phyloP scores from a whole-genome alignment of 2,888 invertebrate species.

The Reticulitermes lucifugus region DNA sequence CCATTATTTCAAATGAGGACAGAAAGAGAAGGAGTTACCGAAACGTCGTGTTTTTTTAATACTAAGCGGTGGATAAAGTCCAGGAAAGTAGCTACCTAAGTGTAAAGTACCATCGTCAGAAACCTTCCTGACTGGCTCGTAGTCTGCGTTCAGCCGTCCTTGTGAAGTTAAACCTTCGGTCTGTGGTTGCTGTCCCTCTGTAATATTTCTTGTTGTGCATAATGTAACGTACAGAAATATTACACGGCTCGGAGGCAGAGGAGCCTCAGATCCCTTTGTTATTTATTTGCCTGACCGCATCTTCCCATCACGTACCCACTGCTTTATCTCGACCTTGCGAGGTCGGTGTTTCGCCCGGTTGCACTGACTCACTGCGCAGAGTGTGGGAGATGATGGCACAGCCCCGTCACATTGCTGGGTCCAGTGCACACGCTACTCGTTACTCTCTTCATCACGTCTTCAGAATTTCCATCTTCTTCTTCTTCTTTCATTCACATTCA shows the following conservation, averaged over 20 bases:
- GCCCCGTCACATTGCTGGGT: not conserved
- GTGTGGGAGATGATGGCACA: not conserved
- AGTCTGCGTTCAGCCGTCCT: no score
- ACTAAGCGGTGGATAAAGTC: no score
- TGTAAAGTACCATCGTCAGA: no score
- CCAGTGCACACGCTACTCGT: not conserved
- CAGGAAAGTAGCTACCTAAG: no score
- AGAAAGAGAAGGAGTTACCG: no score
- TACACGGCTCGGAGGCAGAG: not conserved
- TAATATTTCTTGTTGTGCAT: no score
- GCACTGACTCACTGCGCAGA: not conserved
- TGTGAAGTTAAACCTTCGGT: no score
- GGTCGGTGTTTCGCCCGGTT: conserved; percentile 15
- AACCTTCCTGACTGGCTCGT: no score
- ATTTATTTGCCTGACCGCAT: conserved; percentile 13
- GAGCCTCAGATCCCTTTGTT: not conserved
- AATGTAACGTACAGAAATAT: not conserved
- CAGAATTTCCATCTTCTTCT: not conserved
- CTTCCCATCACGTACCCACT: conserved; percentile 20
- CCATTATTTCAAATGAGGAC: no score
- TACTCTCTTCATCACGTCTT: not conserved
- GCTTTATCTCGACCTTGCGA: conserved; percentile 13
- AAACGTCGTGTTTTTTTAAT: no score
- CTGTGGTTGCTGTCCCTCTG: no score
- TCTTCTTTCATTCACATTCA: no score